Percentiles rank a stretch among this genome's conserved stretches.
These are phyloP conservation scores for Melitaea athalia DNA, from an alignment of 2,888 invertebrate genomes.

Conservation along the genomic window DNA sequence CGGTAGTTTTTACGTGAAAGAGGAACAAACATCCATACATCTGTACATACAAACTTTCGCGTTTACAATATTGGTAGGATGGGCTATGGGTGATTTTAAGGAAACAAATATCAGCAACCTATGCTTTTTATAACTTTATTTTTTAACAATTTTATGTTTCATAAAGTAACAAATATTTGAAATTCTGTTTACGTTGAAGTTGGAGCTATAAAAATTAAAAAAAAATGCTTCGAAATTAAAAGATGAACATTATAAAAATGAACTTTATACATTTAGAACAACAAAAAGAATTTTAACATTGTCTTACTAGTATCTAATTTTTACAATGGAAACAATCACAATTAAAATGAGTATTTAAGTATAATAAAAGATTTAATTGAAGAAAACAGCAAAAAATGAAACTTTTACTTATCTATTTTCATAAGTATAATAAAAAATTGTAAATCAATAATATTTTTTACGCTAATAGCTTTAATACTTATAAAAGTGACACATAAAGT, in stretches of 20 bases:
- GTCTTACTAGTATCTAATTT: background rate
- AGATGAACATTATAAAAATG: slow-evolving; percentile 1
- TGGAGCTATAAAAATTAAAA: slow-evolving; percentile 10
- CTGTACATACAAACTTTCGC: too few relatives aligned
- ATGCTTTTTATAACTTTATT: slow-evolving; percentile 49
- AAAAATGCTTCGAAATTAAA: slow-evolving; percentile 19
- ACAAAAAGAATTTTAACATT: slow-evolving; percentile 18
- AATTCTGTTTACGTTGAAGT: background rate
- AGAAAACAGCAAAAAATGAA: background rate
- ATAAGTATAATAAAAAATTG: background rate
- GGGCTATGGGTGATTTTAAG: background rate
- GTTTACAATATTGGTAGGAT: too few relatives aligned
- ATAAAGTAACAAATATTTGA: slow-evolving; percentile 11
- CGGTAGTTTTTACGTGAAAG: too few relatives aligned
- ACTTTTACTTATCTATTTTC: background rate
- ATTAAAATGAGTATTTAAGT: slow-evolving; percentile 26
- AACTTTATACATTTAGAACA: slow-evolving; percentile 16
- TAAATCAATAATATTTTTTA: background rate
- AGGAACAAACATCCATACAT: too few relatives aligned
- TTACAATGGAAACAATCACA: slow-evolving; percentile 13
- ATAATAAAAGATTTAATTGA: slow-evolving; percentile 3
- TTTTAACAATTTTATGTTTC: slow-evolving; percentile 45
- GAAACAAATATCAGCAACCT: background rate
- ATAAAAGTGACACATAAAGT: slow-evolving; percentile 5
- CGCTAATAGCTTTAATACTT: slow-evolving; percentile 4